Evolutionary conservation across 2,797 vertebrate species (phyloP), one percentile per base, ranked within the genome.

Genomic region (Sebastiscus albofasciatus): DNA sequence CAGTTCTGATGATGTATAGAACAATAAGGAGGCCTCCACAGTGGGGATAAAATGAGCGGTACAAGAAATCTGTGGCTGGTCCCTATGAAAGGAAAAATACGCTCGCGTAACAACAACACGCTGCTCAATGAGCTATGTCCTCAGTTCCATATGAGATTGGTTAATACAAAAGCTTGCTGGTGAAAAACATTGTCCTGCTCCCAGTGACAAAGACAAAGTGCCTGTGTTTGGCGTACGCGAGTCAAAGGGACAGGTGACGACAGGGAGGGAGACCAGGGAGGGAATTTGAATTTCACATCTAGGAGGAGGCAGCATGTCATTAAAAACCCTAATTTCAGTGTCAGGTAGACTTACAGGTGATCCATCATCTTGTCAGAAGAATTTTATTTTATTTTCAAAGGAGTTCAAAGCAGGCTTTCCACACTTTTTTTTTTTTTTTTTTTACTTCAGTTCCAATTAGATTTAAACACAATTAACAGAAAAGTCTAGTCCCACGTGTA

Each of bases 111-210:
- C 96, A 97, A 96, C 96, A 96, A 96, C 96, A 95, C 94, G 93
- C 95, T 96, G 96, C 96, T 97, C 97, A 98, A 97, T 97, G 96
- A 97, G 97, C 97, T 98, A 97, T 98, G 96, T 97, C 97, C 96
- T 97, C 96, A 97, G 97, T 97, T 97, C 97, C 96, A 97, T 97
- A 97, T 96, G 96, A 97, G 97, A 97, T 97, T 97, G 97, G 97
- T 97, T 97, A 97, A 98, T 97, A 97, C 97, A 97, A 97, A 97
- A 96, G 97, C 96, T 97, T 96, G 96, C 97, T 96, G 96, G 95
- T 97, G 96, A 97, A 97, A 95, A 97, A 97, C 97, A 97, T 97
- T 97, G 97, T 97, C 97, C 97, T 97, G 97, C 97, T 96, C 95
- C 94, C 93, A 87, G 93, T 98, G 97, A 98, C 97, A 98, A 97